Evolutionary conservation across 2,888 invertebrate species (phyloP), one percentile per base, ranked within the genome.

Genomic region (Athalia cordata): DNA sequence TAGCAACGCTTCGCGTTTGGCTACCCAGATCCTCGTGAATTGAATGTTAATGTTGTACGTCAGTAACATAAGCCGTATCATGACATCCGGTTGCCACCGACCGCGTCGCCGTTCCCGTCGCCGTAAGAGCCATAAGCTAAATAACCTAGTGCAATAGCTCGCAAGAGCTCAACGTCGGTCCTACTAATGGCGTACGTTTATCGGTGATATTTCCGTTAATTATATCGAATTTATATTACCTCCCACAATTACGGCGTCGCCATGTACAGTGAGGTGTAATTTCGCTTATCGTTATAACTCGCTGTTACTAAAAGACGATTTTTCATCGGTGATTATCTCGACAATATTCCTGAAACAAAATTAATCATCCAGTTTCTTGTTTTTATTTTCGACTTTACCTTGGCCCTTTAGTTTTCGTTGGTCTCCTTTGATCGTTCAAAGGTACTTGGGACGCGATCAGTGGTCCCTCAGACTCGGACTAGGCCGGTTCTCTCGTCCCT

Each of bases 21-120:
- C 29, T 55, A 11, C 49, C 29, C 43, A 15, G 29, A 29, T 6
- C 9, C 59, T 72, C 72, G 72, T 72, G 72, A 13, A 59, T 74
- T 61, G 80, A 82, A 79, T 82, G 78, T 81, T 83, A 82, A 80
- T 79, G 77, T 65, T n/a, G 47, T 72, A 59, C 79, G 70, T 77
- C 79, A 79, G 78, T 81, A 80, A 82, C 81, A 79, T 79, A 79
- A 81, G 81, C 79, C 77, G 78, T 79, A 80, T 83, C 81, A 78
- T 79, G 81, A 81, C 83, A 82, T 83, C 83, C 83, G 82, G 81
- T 72, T 45, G 47, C n/a, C 78, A 66, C 76, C 75, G 50, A 70
- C 62, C 77, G 76, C 78, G 79, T 78, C 79, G 79, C 68, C 75
- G 77, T 77, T 65, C 55, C 59, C n/a, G 13, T 29, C 29, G 29